phyloP scores from a whole-genome alignment of 2,888 invertebrate genomes.

The Macrosiphum euphorbiae region DNA sequence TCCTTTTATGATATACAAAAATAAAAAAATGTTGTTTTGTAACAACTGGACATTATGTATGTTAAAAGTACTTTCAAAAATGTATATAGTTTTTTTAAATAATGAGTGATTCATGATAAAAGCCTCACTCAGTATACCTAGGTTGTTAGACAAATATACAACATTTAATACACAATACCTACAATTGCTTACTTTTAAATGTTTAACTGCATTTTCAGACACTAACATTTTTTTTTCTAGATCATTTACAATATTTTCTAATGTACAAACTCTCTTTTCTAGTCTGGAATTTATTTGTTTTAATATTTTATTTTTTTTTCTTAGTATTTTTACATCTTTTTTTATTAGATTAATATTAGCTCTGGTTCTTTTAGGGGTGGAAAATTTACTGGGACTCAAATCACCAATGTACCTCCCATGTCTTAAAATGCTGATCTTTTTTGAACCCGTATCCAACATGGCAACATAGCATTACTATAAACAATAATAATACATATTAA shows the following conservation, averaged over 20 bases:
- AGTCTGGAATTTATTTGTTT: neutral
- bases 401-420: neutral
- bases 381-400: constrained; percentile 6
- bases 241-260: constrained; percentile 2
- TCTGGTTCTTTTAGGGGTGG: neutral
- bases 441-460: neutral
- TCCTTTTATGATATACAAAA: no score
- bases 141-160: no score
- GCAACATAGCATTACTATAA: neutral
- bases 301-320: constrained; percentile 12
- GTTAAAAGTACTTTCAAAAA: no score
- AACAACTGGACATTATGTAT: no score
- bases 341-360: neutral
- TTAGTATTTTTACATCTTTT: neutral
- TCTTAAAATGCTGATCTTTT: neutral
- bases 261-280: constrained; percentile 2
- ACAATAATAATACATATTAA: constrained; percentile 6
- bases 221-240: constrained; percentile 1
- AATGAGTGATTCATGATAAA: no score
- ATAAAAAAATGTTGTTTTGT: no score
- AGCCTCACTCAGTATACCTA: no score
- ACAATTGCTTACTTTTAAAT: neutral
- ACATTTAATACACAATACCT: no score
- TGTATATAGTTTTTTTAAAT: no score
- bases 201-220: neutral